Percentiles rank a stretch among this genome's conserved stretches.
Evolutionary conservation across 2,797 vertebrate genomes (phyloP).

Genomic region (Heterohyrax brucei): DNA sequence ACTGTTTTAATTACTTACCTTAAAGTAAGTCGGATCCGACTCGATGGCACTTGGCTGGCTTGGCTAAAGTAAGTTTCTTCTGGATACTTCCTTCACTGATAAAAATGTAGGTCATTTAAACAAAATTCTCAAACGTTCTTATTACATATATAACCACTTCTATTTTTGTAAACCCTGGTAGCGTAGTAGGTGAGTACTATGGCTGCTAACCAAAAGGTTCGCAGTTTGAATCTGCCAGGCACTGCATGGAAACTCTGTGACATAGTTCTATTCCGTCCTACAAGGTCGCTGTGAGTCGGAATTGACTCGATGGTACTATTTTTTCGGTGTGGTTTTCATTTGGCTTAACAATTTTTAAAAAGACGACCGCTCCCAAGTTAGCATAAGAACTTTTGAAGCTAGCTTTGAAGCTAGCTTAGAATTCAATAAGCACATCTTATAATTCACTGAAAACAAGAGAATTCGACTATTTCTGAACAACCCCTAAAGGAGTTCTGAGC

Average conservation of each 20-base stretch:
- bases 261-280: too few species aligned
- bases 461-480: slow-evolving; percentile 16
- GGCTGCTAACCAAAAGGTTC: too few species aligned
- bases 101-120: slow-evolving; percentile 38
- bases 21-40: slow-evolving; percentile 51
- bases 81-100: slow-evolving; percentile 20
- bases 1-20: background rate
- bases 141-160: background rate
- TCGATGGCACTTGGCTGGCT: too few species aligned
- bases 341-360: slow-evolving; percentile 24
- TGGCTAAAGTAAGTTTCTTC: slow-evolving; percentile 50
- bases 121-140: slow-evolving; percentile 30
- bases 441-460: background rate
- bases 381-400: background rate
- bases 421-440: background rate
- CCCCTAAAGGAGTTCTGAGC: background rate
- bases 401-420: background rate
- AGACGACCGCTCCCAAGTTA: slow-evolving; percentile 1
- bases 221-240: too few species aligned
- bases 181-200: too few species aligned
- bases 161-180: too few species aligned
- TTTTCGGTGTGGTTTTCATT: too few species aligned
- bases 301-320: too few species aligned
- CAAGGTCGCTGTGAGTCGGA: too few species aligned
- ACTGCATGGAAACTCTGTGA: too few species aligned